phyloP scores from a whole-genome alignment of 2,888 invertebrate species.

The Spatulosminthurus flaviceps region DNA sequence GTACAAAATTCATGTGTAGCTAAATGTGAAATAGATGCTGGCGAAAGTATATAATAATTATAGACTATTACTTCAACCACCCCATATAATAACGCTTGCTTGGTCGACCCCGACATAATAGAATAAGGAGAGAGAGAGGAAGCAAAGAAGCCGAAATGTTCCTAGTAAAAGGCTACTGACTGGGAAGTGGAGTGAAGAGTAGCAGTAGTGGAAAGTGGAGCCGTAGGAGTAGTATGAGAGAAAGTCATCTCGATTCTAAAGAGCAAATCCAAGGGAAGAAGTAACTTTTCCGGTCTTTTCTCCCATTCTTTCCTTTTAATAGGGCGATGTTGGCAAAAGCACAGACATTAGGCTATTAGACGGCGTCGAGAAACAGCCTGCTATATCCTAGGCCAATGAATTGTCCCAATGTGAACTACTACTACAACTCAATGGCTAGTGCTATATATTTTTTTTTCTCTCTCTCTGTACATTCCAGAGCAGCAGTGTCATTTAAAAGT shows the following conservation, averaged over 20 bases:
- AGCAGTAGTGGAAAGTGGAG: not conserved
- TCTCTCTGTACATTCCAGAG: no score
- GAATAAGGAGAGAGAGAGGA: conserved; percentile 40
- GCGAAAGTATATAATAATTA: no score
- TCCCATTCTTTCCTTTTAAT: conserved; percentile 51
- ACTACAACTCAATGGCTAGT: no score
- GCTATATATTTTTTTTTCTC: no score
- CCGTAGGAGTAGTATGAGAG: conserved; percentile 13
- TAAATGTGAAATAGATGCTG: no score
- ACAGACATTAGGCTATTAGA: conserved; percentile 30
- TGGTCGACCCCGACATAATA: not conserved
- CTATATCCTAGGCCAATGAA: not conserved
- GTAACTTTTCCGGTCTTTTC: conserved; percentile 55
- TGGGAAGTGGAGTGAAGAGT: not conserved
- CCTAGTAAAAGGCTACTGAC: not conserved
- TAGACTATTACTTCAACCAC: no score
- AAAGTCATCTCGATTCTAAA: conserved; percentile 55
- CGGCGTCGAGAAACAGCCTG: conserved; percentile 24
- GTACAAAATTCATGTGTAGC: no score
- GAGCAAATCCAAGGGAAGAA: conserved; percentile 52
- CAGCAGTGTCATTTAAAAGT: not conserved
- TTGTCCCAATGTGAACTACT: not conserved
- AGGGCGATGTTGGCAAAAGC: conserved; percentile 35
- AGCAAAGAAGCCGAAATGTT: conserved; percentile 25
- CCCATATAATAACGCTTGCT: not conserved